phyloP scores from a whole-genome alignment of 2,113 vertebrate genomes.

The Pithys albifrons region DNA sequence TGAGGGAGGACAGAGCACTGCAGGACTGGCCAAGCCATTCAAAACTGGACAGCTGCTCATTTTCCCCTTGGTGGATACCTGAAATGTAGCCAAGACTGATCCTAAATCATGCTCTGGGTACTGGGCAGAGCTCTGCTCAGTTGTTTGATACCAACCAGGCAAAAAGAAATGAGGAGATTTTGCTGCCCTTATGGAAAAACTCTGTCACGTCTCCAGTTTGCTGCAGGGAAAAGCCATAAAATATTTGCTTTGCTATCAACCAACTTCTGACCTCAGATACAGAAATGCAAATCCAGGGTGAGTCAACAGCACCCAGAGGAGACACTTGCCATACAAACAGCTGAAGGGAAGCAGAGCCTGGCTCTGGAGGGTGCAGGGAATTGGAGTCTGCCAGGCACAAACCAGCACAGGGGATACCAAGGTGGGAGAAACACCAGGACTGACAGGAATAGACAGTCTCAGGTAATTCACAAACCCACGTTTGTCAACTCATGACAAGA shows the following conservation, averaged over 20 bases:
- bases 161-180: not conserved
- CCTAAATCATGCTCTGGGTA: not conserved
- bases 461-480: not conserved
- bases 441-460: not conserved
- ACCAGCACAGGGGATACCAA: not conserved
- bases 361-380: not conserved
- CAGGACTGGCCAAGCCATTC: not conserved
- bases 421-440: not conserved
- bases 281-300: not conserved
- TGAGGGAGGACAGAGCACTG: not conserved
- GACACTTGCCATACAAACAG: not conserved
- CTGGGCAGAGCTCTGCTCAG: not conserved
- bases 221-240: not conserved
- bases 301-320: not conserved
- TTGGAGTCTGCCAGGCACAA: not conserved
- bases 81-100: not conserved
- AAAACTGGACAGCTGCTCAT: slow-evolving; percentile 21
- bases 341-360: not conserved
- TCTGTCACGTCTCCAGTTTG: not conserved
- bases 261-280: not conserved
- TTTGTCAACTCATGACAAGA: not conserved
- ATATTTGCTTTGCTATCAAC: not conserved
- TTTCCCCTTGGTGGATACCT: not conserved
- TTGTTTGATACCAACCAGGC: not conserved
- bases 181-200: not conserved